These are phyloP conservation scores for Sardinella longiceps DNA, from an alignment of 2,797 vertebrate genomes.

Conservation along the genomic window DNA sequence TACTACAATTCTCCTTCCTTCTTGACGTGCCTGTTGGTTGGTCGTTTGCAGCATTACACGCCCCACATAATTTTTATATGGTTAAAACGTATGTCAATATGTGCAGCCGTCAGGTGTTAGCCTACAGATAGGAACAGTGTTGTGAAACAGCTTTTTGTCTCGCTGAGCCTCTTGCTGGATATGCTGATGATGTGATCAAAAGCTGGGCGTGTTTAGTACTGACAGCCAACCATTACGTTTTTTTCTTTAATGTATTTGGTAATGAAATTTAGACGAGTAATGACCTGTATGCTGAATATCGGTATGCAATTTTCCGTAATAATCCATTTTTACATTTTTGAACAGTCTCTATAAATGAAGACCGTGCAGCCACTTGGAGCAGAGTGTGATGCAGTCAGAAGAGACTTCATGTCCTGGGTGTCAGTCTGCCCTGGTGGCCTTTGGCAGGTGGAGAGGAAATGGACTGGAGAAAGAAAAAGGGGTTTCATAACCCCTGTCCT, in stretches of 20 bases:
- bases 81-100: not conserved
- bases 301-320: too few species aligned
- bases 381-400: not conserved
- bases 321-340: not conserved
- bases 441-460: constrained; percentile 64
- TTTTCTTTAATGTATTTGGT: too few species aligned
- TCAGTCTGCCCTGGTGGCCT: constrained; percentile 72
- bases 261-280: too few species aligned
- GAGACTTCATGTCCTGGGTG: constrained; percentile 63
- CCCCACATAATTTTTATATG: not conserved
- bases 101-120: not conserved
- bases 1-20: not conserved
- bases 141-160: too few species aligned
- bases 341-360: constrained; percentile 3
- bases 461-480: constrained; percentile 50
- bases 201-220: too few species aligned
- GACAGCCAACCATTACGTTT: too few species aligned
- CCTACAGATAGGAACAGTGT: not conserved
- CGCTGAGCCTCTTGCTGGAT: too few species aligned
- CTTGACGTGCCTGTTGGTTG: not conserved
- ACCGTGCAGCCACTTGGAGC: not conserved
- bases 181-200: too few species aligned
- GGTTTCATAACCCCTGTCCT: constrained; percentile 74
- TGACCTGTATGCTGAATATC: not conserved
- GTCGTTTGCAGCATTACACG: not conserved